Evolutionary conservation across 2,113 vertebrate genomes (phyloP).

Genomic region (Megaceryle maxima): DNA sequence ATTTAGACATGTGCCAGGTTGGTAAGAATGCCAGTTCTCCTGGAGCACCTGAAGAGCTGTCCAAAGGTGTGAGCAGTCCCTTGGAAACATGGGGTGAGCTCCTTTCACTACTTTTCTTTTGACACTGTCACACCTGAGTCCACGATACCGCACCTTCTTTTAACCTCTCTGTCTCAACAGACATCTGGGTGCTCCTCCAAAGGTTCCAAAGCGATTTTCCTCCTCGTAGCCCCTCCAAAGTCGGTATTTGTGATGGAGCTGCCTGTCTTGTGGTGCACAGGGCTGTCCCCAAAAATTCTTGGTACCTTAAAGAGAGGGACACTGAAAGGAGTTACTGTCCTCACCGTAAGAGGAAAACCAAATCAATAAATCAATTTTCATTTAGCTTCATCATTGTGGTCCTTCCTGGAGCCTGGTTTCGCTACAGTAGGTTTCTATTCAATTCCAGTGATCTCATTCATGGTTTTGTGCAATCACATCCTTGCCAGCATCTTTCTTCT

Average conservation of each 20-base stretch:
- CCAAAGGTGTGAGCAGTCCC: not conserved
- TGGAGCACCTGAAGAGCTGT: not conserved
- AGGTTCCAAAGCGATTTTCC: not conserved
- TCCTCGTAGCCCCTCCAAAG: not conserved
- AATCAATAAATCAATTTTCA: not conserved
- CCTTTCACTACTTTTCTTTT: not conserved
- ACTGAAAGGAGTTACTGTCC: not conserved
- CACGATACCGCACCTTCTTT: fast-evolving
- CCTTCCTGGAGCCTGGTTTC: not conserved
- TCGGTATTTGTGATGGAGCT: not conserved
- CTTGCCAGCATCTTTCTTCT: not conserved
- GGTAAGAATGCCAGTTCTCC: not conserved
- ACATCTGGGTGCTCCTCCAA: fast-evolving
- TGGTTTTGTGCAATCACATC: not conserved
- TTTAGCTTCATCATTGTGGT: not conserved
- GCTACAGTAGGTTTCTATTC: not conserved
- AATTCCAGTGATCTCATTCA: not conserved
- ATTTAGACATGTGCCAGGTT: not conserved
- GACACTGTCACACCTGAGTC: not conserved
- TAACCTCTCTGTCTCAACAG: not conserved
- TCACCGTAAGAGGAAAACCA: not conserved
- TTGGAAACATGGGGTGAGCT: not conserved
- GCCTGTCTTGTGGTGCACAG: not conserved
- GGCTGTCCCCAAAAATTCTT: not conserved
- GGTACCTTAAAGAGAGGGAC: not conserved